These are phyloP conservation scores for Apamea epomidion DNA, from an alignment of 2,888 invertebrate genomes.

Conservation along the genomic window DNA sequence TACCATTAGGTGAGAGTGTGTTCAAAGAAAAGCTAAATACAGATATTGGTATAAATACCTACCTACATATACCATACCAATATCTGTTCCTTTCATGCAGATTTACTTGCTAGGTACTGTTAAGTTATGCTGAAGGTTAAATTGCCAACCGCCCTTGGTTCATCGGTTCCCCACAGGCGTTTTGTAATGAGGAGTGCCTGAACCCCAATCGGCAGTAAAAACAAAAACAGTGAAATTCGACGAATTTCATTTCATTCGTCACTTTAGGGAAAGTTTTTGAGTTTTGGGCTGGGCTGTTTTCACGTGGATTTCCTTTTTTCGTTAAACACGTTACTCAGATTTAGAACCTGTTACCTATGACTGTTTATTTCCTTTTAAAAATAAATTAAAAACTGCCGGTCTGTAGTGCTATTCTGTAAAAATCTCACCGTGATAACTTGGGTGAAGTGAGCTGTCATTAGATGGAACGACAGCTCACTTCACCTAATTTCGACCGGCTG, in stretches of 20 bases:
- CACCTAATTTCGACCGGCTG: no score
- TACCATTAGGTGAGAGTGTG: not conserved
- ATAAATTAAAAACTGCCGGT: no score
- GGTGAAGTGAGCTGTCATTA: no score
- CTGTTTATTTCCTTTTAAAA: no score
- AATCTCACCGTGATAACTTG: no score
- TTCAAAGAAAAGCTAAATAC: not conserved
- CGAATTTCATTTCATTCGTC: not conserved
- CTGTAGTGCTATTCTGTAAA: no score
- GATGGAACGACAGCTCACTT: no score
- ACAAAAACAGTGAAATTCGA: not conserved
- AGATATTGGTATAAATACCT: no score
- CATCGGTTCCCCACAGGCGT: constrained; percentile 34
- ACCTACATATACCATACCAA: no score
- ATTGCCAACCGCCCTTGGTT: constrained; percentile 17
- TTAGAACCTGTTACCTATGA: no score
- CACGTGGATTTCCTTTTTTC: not conserved
- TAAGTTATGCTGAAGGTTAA: constrained; percentile 33
- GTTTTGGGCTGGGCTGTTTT: not conserved
- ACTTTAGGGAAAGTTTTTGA: not conserved
- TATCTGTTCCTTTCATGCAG: constrained; percentile 9
- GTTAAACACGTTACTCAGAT: no score
- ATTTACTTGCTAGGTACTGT: constrained; percentile 28
- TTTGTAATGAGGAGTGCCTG: constrained; percentile 28
- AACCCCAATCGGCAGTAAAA: constrained; percentile 17